phyloP scores from a whole-genome alignment of 2,888 invertebrate genomes.

The Trimorus sp. region DNA sequence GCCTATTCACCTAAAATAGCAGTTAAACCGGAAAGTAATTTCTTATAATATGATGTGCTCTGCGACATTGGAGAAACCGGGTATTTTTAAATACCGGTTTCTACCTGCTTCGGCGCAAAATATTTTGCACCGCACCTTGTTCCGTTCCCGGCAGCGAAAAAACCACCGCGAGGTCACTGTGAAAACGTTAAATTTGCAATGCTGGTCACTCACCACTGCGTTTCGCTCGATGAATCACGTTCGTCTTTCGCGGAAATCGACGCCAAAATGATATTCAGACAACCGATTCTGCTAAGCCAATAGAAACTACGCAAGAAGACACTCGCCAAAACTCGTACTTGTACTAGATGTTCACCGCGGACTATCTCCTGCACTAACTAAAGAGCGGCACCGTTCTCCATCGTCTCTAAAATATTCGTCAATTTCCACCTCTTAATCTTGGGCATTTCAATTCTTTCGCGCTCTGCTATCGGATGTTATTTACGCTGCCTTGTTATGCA shows the following conservation, averaged over 20 bases:
- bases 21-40: too few species aligned
- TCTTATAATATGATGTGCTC: too few species aligned
- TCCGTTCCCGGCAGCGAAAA: too few species aligned
- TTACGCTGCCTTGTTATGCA: constrained; percentile 41
- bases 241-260: constrained; percentile 13
- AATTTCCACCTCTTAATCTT: constrained; percentile 77
- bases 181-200: constrained; percentile 29
- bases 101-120: too few species aligned
- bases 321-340: constrained; percentile 60
- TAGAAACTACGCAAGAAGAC: constrained; percentile 45
- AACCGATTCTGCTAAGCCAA: constrained; percentile 46
- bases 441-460: constrained; percentile 54
- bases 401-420: constrained; percentile 79
- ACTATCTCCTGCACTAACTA: constrained; percentile 78
- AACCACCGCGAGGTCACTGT: not conserved
- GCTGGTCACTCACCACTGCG: constrained; percentile 39
- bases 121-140: too few species aligned
- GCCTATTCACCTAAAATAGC: too few species aligned
- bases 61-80: too few species aligned
- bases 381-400: constrained; percentile 78
- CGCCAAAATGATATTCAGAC: constrained; percentile 42
- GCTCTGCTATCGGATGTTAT: constrained; percentile 45
- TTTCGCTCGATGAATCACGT: constrained; percentile 18
- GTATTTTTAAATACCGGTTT: too few species aligned
- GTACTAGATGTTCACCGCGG: constrained; percentile 67